Percentiles rank a stretch among this genome's conserved stretches.
phyloP scores from a whole-genome alignment of 53 echinoderm and acorn worm species.

The Actinopyga echinites region DNA sequence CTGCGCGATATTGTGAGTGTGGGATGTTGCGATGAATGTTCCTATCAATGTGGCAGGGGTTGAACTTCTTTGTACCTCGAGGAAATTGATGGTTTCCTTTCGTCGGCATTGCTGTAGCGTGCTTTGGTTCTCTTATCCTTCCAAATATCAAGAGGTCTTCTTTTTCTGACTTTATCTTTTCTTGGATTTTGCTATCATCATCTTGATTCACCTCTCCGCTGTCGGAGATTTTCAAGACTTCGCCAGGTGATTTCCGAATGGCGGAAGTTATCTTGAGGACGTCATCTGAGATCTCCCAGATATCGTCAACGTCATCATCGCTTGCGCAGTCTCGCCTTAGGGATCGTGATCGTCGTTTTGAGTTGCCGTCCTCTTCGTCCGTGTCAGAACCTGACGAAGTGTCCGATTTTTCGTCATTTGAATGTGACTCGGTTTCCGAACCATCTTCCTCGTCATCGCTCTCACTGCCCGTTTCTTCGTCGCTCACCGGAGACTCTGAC shows the following conservation, averaged over 20 bases:
- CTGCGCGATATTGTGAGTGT: too few relatives aligned
- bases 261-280: background rate
- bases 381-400: background rate
- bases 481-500: background rate
- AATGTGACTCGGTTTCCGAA: background rate
- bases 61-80: constrained; percentile 7
- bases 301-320: constrained; percentile 32
- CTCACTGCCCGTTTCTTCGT: background rate
- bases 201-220: background rate
- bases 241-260: background rate
- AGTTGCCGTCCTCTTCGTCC: background rate
- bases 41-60: background rate
- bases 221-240: constrained; percentile 23
- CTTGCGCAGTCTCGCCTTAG: constrained; percentile 22
- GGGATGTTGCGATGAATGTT: too few relatives aligned
- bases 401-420: background rate
- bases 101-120: background rate
- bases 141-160: constrained; percentile 22
- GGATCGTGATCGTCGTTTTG: too few relatives aligned
- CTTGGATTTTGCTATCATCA: background rate
- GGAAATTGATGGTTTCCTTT: background rate
- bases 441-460: background rate
- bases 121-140: constrained; percentile 1
- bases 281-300: constrained; percentile 12
- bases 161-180: background rate